phyloP scores from a whole-genome alignment of 1,140 invertebrate species.

The Bombus sibiricus region DNA sequence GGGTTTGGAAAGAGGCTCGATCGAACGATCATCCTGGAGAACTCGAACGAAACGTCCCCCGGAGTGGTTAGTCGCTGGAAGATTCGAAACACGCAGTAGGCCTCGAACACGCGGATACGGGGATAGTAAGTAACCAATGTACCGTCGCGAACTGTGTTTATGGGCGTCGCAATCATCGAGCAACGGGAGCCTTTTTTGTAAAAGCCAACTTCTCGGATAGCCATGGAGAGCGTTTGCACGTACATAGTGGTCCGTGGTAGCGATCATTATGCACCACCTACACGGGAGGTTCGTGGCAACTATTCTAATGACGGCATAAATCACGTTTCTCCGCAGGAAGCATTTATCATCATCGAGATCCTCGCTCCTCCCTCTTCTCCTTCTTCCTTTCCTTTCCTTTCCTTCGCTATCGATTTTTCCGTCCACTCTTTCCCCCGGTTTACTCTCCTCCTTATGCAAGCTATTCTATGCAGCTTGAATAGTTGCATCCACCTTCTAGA shows the following conservation, averaged over 20 bases:
- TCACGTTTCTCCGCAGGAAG: slow-evolving; percentile 66
- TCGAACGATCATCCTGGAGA: background rate
- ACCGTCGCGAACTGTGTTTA: slow-evolving; percentile 40
- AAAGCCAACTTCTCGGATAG: slow-evolving; percentile 27
- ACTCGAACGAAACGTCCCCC: background rate
- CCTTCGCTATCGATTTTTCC: slow-evolving; percentile 1
- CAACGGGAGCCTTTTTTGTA: slow-evolving; percentile 49
- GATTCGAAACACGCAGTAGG: background rate
- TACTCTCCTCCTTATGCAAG: background rate
- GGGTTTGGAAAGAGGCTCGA: background rate
- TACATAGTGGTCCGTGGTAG: slow-evolving; percentile 47
- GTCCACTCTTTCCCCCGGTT: no score
- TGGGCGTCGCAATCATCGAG: slow-evolving; percentile 46
- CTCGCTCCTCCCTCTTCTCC: slow-evolving; percentile 31
- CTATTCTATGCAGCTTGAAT: background rate
- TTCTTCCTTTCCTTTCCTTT: slow-evolving; percentile 11
- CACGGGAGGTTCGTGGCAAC: slow-evolving; percentile 61
- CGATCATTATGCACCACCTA: slow-evolving; percentile 71
- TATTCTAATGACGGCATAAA: slow-evolving; percentile 76
- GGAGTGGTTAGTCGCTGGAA: background rate
- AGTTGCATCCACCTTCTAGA: background rate
- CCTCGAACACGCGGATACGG: background rate
- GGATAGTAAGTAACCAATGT: slow-evolving; percentile 7
- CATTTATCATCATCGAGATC: slow-evolving; percentile 76
- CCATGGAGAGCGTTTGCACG: slow-evolving; percentile 14